Evolutionary conservation across 1,140 invertebrate genomes (phyloP).

Genomic region (Chelonus insularis): DNA sequence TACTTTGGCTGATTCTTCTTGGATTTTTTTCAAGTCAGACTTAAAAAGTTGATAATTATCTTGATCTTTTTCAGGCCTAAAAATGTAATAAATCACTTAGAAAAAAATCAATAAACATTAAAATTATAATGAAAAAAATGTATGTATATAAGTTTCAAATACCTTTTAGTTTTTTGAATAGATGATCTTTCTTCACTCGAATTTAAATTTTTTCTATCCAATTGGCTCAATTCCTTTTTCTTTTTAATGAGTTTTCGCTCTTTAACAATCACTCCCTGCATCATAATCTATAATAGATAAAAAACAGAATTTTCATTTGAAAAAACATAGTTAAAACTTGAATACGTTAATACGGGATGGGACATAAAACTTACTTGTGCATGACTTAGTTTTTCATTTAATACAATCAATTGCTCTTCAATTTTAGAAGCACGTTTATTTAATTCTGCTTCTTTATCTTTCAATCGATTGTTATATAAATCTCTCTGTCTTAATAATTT

Average conservation of each 20-base stretch:
- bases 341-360: too few relatives aligned
- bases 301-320: too few relatives aligned
- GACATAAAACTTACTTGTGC: constrained; percentile 45
- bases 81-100: constrained; percentile 26
- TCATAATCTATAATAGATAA: background rate
- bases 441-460: constrained; percentile 44
- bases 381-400: constrained; percentile 50
- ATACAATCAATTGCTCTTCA: constrained; percentile 43
- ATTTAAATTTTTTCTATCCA: constrained; percentile 47
- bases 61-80: constrained; percentile 49
- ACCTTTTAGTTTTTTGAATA: constrained; percentile 48
- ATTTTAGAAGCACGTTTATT: constrained; percentile 41
- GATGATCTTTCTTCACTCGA: constrained; percentile 48
- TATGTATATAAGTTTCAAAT: background rate
- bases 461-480: constrained; percentile 40
- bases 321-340: too few relatives aligned
- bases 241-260: constrained; percentile 42
- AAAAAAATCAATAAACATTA: background rate
- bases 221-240: constrained; percentile 37
- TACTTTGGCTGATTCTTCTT: constrained; percentile 46
- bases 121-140: background rate
- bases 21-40: constrained; percentile 46
- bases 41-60: constrained; percentile 45
- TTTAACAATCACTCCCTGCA: constrained; percentile 41
- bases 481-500: constrained; percentile 51